phyloP scores from a whole-genome alignment of 2,888 invertebrate genomes.

The Vesta saturnalis region DNA sequence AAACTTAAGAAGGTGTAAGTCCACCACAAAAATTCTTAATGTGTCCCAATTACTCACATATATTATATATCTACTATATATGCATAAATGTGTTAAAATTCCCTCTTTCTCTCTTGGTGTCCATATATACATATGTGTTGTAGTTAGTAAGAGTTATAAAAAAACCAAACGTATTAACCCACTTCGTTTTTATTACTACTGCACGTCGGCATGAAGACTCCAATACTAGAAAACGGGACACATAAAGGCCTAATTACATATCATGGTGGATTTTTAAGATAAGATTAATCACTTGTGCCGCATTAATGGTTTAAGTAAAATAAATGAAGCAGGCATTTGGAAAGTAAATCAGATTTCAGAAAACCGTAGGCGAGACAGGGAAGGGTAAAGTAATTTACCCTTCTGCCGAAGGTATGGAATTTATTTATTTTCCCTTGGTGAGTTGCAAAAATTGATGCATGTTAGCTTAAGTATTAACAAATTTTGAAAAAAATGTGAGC shows the following conservation, averaged over 20 bases:
- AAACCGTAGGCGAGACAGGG: constrained; percentile 48
- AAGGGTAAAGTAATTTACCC: constrained; percentile 37
- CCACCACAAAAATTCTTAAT: constrained; percentile 43
- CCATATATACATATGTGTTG: constrained; percentile 14
- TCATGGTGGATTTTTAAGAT: constrained; percentile 53
- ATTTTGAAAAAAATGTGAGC: constrained; percentile 50
- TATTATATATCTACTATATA: constrained; percentile 12
- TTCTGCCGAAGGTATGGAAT: constrained; percentile 35
- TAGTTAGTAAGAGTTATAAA: background rate
- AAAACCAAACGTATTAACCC: background rate
- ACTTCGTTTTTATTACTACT: constrained; percentile 1
- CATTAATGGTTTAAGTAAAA: constrained; percentile 51
- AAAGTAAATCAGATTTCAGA: constrained; percentile 28
- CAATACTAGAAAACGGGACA: constrained; percentile 46
- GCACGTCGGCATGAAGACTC: constrained; percentile 33
- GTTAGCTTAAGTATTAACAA: constrained; percentile 38
- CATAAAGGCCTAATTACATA: constrained; percentile 55
- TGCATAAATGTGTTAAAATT: constrained; percentile 17
- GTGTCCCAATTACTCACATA: constrained; percentile 33
- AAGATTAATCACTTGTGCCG: constrained; percentile 57
- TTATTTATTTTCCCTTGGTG: background rate
- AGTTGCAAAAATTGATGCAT: constrained; percentile 36
- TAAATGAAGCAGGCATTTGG: background rate
- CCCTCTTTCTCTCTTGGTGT: constrained; percentile 27
- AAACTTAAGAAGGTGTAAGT: constrained; percentile 32